Evolutionary conservation across 2,113 vertebrate genomes (phyloP).

Genomic region (Hemibagrus wyckioides): DNA sequence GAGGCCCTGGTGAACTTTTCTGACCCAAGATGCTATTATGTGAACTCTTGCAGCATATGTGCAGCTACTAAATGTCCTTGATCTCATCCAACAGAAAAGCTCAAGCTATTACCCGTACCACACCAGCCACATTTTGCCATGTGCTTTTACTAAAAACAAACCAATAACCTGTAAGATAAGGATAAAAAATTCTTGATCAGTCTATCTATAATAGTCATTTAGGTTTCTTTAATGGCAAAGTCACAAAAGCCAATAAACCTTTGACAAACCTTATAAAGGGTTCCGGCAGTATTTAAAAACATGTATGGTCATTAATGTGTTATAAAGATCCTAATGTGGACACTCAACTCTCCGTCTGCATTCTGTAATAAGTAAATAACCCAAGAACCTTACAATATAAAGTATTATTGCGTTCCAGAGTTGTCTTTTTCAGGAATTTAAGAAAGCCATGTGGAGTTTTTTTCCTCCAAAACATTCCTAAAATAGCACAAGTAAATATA

Average conservation of each 20-base stretch:
- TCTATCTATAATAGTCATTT: background rate
- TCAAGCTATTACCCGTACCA: background rate
- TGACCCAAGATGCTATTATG: background rate
- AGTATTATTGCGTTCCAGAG: background rate
- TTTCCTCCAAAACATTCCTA: conserved; percentile 41
- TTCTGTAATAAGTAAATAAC: background rate
- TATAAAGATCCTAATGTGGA: background rate
- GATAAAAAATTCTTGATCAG: background rate
- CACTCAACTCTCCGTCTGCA: background rate
- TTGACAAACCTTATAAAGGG: background rate
- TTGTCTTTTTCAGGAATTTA: background rate
- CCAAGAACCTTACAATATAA: background rate
- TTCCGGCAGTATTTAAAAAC: background rate
- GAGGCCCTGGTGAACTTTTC: background rate
- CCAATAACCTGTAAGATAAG: background rate
- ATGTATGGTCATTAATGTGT: background rate
- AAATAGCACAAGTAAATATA: conserved; percentile 47
- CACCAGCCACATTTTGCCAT: background rate
- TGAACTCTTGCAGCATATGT: background rate
- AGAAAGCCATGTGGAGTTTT: background rate
- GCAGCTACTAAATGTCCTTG: background rate
- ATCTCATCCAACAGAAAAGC: background rate
- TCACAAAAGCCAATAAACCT: background rate
- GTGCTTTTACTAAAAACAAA: background rate
- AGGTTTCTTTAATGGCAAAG: background rate